Base-by-base conservation (phyloP, 2,888 invertebrate genomes). In the Cantharis rufa region DNA sequence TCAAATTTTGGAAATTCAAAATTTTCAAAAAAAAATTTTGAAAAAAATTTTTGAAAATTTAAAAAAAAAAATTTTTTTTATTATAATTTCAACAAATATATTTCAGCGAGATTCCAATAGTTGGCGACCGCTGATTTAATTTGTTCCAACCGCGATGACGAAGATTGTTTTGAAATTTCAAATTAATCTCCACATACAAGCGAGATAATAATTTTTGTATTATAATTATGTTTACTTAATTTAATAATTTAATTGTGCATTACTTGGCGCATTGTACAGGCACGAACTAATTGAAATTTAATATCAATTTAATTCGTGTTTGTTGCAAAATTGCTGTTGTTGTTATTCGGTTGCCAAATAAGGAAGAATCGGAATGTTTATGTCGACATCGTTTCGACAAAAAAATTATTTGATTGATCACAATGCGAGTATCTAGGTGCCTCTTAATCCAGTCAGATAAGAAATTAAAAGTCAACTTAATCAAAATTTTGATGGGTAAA, bases 261-360 rank as follows among this genome's bases (percentile, higher is more conserved):
- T 64, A 64, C 64, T 64, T 18, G 13, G 21, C 64, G 21, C 64
- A 16, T 64, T 64, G 13, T 13, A 18, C n/a, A 64, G 64, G 21
- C 64, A 64, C 16, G n/a, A 21, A 64, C 64, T 64, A 64, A 64
- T 64, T 64, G 64, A 64, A 64, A 64, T 64, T 64, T 64, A 64
- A 64, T 64, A 21, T 21, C 64, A 64, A 18, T 64, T 32, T 64
- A 64, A 64, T 64, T 64, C 11, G 13, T 64, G 18, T 21, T 64
- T 21, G 16, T 64, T 64, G 32, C 32, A 32, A 32, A 32, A 32
- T 13, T 32, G 32, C 11, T 28, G 28, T 32, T 32, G 27, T 32
- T 32, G 13, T 32, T 32, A 32, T 32, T 32, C 32, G 3, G 13
- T 32, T 32, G 13, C 32, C 32, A 32, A 32, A 32, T 32, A 32